Evolutionary conservation across 2,888 invertebrate genomes (phyloP).

Genomic region (Suillia variegata): DNA sequence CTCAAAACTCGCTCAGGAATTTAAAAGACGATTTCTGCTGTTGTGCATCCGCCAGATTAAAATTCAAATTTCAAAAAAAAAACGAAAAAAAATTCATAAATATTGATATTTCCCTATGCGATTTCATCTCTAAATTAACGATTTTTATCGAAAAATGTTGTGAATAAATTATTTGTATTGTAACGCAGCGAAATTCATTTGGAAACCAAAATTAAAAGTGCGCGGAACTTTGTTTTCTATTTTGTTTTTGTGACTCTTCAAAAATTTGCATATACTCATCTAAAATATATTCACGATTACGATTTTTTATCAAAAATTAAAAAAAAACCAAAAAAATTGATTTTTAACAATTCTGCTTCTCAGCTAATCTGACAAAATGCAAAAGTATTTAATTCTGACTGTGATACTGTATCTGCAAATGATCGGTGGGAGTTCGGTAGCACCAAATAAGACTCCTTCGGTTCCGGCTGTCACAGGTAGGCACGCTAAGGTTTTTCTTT

Average conservation of each 20-base stretch:
- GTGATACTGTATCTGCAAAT: conserved; percentile 58
- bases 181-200: conserved; percentile 18
- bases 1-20: no score
- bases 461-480: conserved; percentile 55
- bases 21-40: conserved; percentile 9
- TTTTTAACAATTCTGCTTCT: not conserved
- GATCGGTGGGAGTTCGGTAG: conserved; percentile 49
- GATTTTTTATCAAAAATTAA: no score
- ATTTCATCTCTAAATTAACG: not conserved
- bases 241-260: not conserved
- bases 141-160: conserved; percentile 36
- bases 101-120: not conserved
- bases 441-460: conserved; percentile 47
- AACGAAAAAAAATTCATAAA: conserved; percentile 20
- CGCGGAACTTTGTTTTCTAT: conserved; percentile 24
- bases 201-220: conserved; percentile 29
- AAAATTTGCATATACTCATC: conserved; percentile 16
- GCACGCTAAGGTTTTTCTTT: conserved; percentile 20
- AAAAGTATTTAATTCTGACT: conserved; percentile 54
- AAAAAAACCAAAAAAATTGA: no score
- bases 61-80: conserved; percentile 23
- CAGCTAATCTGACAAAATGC: conserved; percentile 42
- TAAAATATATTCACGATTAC: no score
- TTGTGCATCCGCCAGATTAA: conserved; percentile 23
- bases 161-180: conserved; percentile 27